A percentile compares a stretch with the other conserved stretches of the same genome.
phyloP scores from a whole-genome alignment of 2,888 invertebrate species.

The Ceratothoa steindachneri region DNA sequence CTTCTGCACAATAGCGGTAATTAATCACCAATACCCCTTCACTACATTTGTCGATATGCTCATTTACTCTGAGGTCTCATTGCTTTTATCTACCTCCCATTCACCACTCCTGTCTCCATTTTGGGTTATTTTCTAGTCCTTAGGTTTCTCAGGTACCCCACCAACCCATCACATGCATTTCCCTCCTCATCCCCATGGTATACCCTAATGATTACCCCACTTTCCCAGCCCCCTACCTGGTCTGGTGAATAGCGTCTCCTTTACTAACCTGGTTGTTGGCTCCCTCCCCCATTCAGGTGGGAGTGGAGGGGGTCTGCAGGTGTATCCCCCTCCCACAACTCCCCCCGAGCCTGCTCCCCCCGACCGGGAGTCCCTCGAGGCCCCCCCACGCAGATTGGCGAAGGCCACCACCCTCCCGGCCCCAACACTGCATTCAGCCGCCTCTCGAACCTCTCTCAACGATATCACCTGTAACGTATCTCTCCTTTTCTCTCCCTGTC shows the following conservation, averaged over 20 bases:
- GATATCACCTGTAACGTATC: slow-evolving; percentile 62
- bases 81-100: too few species aligned
- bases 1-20: too few species aligned
- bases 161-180: too few species aligned
- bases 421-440: slow-evolving; percentile 46
- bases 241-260: background rate
- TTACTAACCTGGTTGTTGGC: background rate
- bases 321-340: slow-evolving; percentile 76
- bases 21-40: too few species aligned
- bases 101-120: too few species aligned
- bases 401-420: slow-evolving; percentile 52
- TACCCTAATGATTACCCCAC: too few species aligned
- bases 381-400: slow-evolving; percentile 57
- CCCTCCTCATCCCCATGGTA: too few species aligned
- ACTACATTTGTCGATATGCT: too few species aligned
- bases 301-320: slow-evolving; percentile 65
- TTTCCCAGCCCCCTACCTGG: background rate
- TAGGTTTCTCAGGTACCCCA: too few species aligned
- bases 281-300: slow-evolving; percentile 34
- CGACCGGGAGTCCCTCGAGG: slow-evolving; percentile 51
- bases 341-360: slow-evolving; percentile 81
- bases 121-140: too few species aligned
- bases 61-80: too few species aligned
- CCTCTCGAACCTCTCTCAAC: slow-evolving; percentile 61
- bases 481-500: slow-evolving; percentile 2